Conservation (phyloP, 2,888 invertebrate genomes). For the Nudaria mundana region DNA sequence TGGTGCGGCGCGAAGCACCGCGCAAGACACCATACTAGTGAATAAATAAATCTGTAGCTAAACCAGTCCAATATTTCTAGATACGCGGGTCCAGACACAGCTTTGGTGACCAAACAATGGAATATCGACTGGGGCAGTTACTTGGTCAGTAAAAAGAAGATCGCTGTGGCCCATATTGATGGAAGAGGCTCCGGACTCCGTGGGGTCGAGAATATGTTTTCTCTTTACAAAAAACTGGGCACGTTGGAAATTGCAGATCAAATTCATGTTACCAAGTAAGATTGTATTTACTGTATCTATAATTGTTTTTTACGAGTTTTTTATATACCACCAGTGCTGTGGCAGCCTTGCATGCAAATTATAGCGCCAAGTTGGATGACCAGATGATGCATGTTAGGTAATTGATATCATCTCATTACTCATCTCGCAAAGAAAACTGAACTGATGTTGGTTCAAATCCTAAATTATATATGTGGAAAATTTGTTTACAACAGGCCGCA, state of each 20-base stretch:
- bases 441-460: too few relatives aligned
- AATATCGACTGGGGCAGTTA: slow-evolving; percentile 93
- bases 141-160: slow-evolving; percentile 89
- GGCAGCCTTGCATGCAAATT: too few relatives aligned
- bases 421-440: too few relatives aligned
- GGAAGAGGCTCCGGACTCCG: slow-evolving; percentile 93
- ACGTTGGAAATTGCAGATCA: slow-evolving; percentile 96
- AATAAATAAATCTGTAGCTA: too few relatives aligned
- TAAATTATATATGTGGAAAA: too few relatives aligned
- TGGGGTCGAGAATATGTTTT: slow-evolving; percentile 91
- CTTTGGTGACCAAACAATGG: slow-evolving; percentile 91
- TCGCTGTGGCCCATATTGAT: slow-evolving; percentile 95
- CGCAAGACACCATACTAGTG: too few relatives aligned
- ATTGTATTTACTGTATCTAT: background rate
- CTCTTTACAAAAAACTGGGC: slow-evolving; percentile 91
- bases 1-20: too few relatives aligned
- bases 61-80: slow-evolving; percentile 67
- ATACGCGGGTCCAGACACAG: slow-evolving; percentile 96
- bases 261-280: slow-evolving; percentile 89
- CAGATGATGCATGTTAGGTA: too few relatives aligned
- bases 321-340: background rate
- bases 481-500: too few relatives aligned
- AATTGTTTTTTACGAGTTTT: too few relatives aligned
- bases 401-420: too few relatives aligned
- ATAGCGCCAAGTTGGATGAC: too few relatives aligned